These are phyloP conservation scores for Plodia interpunctella DNA, from an alignment of 1,140 invertebrate genomes.

Conservation along the genomic window DNA sequence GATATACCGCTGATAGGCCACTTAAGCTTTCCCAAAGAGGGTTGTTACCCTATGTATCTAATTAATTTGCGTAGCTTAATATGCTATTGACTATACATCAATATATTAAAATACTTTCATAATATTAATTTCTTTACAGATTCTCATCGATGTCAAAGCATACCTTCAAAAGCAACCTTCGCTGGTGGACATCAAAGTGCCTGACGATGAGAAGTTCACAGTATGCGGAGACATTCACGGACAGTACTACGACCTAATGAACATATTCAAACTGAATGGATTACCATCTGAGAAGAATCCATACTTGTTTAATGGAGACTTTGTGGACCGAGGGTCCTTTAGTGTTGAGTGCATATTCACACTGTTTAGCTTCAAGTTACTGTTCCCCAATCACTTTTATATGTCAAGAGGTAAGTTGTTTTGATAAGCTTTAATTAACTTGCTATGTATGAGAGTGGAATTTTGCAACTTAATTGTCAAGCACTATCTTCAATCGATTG, in stretches of 20 bases:
- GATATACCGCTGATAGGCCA: too few species aligned
- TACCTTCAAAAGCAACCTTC: slow-evolving; percentile 91
- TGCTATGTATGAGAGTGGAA: too few species aligned
- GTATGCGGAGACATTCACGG: slow-evolving; percentile 99
- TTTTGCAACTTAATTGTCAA: too few species aligned
- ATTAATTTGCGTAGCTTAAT: too few species aligned
- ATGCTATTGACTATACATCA: too few species aligned
- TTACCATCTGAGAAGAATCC: slow-evolving; percentile 96
- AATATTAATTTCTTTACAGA: slow-evolving; percentile 81
- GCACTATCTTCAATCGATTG: too few species aligned
- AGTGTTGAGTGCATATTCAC: slow-evolving; percentile 99
- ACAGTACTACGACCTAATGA: slow-evolving; percentile 98
- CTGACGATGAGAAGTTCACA: slow-evolving; percentile 95
- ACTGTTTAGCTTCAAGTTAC: slow-evolving; percentile 96
- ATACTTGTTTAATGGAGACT: slow-evolving; percentile 99
- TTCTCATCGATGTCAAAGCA: slow-evolving; percentile 93
- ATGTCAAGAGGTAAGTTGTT: slow-evolving; percentile 92
- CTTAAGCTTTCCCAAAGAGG: too few species aligned
- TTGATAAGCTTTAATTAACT: not conserved
- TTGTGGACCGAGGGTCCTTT: slow-evolving; percentile 99
- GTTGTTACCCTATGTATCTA: too few species aligned
- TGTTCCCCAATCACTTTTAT: slow-evolving; percentile 98
- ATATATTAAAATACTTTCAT: too few species aligned
- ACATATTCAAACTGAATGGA: slow-evolving; percentile 98
- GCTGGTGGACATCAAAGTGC: slow-evolving; percentile 93